Evolutionary conservation across 1,140 invertebrate species (phyloP).

Genomic region (Babylonia areolata): DNA sequence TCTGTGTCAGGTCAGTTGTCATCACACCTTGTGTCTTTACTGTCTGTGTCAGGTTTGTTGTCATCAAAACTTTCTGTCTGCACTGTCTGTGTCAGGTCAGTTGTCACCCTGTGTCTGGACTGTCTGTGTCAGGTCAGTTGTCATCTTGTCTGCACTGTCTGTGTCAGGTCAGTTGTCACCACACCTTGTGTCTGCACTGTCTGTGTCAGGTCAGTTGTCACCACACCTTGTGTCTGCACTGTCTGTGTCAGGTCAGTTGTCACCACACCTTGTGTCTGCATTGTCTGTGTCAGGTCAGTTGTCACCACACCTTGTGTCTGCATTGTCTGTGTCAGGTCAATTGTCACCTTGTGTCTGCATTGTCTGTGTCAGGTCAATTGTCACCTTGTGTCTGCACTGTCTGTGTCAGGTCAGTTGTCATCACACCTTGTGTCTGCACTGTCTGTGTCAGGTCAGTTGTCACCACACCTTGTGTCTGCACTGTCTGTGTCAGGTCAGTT

Average conservation of each 20-base stretch:
- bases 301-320: background rate
- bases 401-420: background rate
- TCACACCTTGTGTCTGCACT: background rate
- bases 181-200: background rate
- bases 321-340: background rate
- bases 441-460: background rate
- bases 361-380: conserved; percentile 46
- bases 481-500: conserved; percentile 37
- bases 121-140: conserved; percentile 76
- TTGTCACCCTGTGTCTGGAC: conserved; percentile 44
- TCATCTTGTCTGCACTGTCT: background rate
- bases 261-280: background rate
- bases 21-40: background rate
- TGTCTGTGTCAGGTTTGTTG: background rate
- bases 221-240: background rate
- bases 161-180: background rate
- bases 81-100: background rate
- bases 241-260: background rate
- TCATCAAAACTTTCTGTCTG: background rate
- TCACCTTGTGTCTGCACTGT: conserved; percentile 59
- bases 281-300: background rate
- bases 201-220: background rate
- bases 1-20: background rate
- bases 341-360: background rate
- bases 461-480: background rate